Evolutionary conservation across 1,140 invertebrate species (phyloP).

Genomic region (Cotesia typhae): DNA sequence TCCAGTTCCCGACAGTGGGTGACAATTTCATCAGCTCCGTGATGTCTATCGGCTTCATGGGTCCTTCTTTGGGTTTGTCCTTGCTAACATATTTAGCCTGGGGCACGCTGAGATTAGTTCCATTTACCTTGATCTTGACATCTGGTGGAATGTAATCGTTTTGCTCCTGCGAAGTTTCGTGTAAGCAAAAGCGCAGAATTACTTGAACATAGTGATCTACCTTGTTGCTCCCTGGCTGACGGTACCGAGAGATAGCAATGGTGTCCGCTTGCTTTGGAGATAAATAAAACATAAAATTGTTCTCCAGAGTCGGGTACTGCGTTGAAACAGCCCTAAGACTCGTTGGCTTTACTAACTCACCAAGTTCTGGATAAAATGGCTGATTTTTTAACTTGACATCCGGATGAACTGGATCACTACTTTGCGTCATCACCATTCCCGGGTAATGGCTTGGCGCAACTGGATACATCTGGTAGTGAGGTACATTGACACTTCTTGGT

Average conservation of each 20-base stretch:
- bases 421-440: too few relatives aligned
- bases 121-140: constrained; percentile 93
- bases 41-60: constrained; percentile 94
- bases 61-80: constrained; percentile 88
- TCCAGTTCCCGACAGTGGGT: constrained; percentile 84
- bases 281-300: constrained; percentile 87
- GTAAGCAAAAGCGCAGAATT: too few relatives aligned
- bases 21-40: constrained; percentile 90
- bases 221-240: too few relatives aligned
- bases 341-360: constrained; percentile 88
- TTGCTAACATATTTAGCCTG: constrained; percentile 96
- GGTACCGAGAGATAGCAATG: too few relatives aligned
- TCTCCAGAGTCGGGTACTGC: constrained; percentile 80
- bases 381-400: constrained; percentile 90
- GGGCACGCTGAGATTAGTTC: constrained; percentile 88
- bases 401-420: constrained; percentile 78
- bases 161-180: too few relatives aligned
- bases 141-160: constrained; percentile 82
- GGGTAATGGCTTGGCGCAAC: too few relatives aligned
- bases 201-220: too few relatives aligned
- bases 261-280: constrained; percentile 87
- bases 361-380: constrained; percentile 91
- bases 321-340: constrained; percentile 80
- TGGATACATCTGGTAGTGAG: too few relatives aligned
- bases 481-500: too few relatives aligned